Evolutionary conservation across 2,113 vertebrate genomes (phyloP).

Genomic region (Egretta garzetta): DNA sequence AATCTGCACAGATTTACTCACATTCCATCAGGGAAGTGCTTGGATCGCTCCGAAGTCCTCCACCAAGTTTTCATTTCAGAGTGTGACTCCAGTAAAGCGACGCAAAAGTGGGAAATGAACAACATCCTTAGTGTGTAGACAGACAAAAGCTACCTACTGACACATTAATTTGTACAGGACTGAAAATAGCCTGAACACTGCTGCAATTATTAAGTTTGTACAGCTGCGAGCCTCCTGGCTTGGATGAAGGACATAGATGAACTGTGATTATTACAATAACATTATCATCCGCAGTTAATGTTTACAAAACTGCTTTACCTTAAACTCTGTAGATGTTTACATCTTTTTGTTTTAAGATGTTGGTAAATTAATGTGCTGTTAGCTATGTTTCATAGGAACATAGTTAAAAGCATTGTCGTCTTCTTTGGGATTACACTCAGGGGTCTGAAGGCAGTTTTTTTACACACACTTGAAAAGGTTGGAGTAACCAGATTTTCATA

Average conservation of each 20-base stretch:
- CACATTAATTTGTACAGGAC: conserved; percentile 66
- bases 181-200: conserved; percentile 80
- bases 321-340: conserved; percentile 89
- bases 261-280: conserved; percentile 77
- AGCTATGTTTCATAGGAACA: conserved; percentile 69
- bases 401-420: conserved; percentile 73
- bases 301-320: conserved; percentile 89
- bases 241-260: conserved; percentile 75
- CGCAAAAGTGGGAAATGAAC: conserved; percentile 98
- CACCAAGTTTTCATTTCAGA: conserved; percentile 93
- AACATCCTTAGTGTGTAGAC: conserved; percentile 91
- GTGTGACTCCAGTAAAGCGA: conserved; percentile 89
- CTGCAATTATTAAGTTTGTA: conserved; percentile 78
- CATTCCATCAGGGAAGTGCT: conserved; percentile 86
- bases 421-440: conserved; percentile 87
- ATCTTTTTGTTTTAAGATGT: conserved; percentile 78
- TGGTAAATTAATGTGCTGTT: conserved; percentile 75
- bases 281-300: conserved; percentile 83
- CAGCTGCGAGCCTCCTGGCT: conserved; percentile 73
- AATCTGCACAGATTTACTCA: conserved; percentile 90
- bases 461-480: conserved; percentile 85
- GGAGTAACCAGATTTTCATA: conserved; percentile 75
- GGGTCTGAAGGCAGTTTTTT: conserved; percentile 85
- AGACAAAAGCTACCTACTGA: conserved; percentile 69
- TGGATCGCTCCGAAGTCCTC: conserved; percentile 94